Conservation (phyloP, 1,140 invertebrate species). For the Ctenoplectra terminalis region DNA sequence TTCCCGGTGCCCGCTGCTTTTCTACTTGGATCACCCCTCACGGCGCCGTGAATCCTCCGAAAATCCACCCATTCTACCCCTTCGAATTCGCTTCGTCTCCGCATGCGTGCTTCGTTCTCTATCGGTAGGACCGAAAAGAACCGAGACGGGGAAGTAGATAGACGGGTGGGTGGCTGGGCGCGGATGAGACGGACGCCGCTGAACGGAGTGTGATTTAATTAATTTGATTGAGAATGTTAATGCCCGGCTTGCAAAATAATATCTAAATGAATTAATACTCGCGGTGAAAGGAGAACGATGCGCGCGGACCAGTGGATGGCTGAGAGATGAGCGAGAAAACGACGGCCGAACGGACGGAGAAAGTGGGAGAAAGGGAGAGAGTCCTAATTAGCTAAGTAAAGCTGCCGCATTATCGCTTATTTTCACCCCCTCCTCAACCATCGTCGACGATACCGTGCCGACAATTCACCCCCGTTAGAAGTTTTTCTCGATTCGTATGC, state of each 20-base stretch:
- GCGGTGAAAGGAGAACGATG: slow-evolving; percentile 59
- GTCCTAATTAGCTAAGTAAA: slow-evolving; percentile 83
- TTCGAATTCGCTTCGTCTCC: slow-evolving; percentile 34
- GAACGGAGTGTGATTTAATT: slow-evolving; percentile 80
- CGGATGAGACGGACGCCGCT: slow-evolving; percentile 15
- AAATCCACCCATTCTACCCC: slow-evolving; percentile 54
- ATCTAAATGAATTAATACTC: slow-evolving; percentile 81
- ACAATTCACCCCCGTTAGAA: slow-evolving; percentile 39
- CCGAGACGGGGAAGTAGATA: neutral
- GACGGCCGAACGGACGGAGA: slow-evolving; percentile 18
- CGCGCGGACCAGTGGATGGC: slow-evolving; percentile 17
- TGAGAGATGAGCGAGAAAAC: slow-evolving; percentile 45
- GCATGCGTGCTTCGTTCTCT: slow-evolving; percentile 44
- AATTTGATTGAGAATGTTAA: slow-evolving; percentile 82
- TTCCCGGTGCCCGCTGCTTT: slow-evolving; percentile 29
- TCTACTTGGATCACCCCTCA: slow-evolving; percentile 49
- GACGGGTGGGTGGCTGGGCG: neutral
- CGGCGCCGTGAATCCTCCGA: slow-evolving; percentile 54
- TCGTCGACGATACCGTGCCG: neutral
- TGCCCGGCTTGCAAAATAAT: slow-evolving; percentile 78
- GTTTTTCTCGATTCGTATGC: slow-evolving; percentile 64
- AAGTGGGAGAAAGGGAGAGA: slow-evolving; percentile 68
- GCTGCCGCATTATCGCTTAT: slow-evolving; percentile 82
- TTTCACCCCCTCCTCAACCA: slow-evolving; percentile 71
- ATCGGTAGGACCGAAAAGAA: slow-evolving; percentile 40